These are phyloP conservation scores for Unio delphinus DNA, from an alignment of 2,888 invertebrate genomes.

Conservation along the genomic window DNA sequence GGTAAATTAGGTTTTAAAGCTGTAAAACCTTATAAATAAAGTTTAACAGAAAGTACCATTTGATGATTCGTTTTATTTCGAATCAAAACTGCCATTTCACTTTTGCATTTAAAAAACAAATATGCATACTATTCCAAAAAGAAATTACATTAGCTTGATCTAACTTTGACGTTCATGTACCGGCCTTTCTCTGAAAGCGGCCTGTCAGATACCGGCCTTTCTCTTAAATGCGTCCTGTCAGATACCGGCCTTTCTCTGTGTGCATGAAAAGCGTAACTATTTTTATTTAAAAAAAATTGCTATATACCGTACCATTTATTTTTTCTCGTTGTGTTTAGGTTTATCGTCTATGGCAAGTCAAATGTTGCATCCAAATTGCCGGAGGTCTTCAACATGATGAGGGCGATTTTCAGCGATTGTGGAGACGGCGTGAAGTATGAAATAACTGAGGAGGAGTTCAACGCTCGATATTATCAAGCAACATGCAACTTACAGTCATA, in stretches of 20 bases:
- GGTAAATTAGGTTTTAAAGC: too few relatives aligned
- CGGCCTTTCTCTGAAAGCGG: neutral
- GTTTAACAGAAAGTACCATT: too few relatives aligned
- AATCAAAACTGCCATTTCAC: too few relatives aligned
- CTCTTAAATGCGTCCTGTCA: neutral
- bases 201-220: too few relatives aligned
- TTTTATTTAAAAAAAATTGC: neutral
- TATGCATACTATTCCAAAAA: too few relatives aligned
- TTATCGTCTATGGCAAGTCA: slow-evolving; percentile 55
- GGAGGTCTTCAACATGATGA: slow-evolving; percentile 44
- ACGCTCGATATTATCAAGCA: slow-evolving; percentile 61
- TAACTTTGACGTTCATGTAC: too few relatives aligned
- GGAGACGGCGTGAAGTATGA: slow-evolving; percentile 48
- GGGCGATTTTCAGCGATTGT: slow-evolving; percentile 49
- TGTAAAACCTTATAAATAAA: too few relatives aligned
- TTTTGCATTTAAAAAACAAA: too few relatives aligned
- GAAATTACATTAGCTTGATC: too few relatives aligned
- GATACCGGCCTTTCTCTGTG: neutral
- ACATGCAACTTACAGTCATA: slow-evolving; percentile 64
- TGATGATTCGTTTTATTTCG: too few relatives aligned
- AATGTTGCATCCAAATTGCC: slow-evolving; percentile 51
- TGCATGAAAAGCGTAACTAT: too few relatives aligned
- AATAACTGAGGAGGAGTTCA: slow-evolving; percentile 59
- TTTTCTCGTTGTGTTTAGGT: slow-evolving; percentile 36
- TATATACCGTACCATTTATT: neutral